phyloP scores from a whole-genome alignment of 2,888 invertebrate genomes.

The Cyrtodaria siliqua region DNA sequence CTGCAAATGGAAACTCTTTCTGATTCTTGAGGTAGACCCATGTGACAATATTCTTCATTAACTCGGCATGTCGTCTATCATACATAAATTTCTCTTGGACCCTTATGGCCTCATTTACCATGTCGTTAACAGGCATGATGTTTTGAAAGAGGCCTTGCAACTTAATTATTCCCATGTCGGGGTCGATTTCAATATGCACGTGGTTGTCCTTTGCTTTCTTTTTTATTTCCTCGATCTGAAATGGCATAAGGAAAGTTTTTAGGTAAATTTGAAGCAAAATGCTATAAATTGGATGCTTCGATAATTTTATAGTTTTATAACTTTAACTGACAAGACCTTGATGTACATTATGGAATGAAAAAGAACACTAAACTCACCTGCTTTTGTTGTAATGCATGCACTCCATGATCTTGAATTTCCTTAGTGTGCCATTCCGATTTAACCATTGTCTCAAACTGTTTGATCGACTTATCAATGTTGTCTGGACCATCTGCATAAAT shows the following conservation, averaged over 20 bases:
- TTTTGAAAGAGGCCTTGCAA: conserved; percentile 22
- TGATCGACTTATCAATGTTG: not conserved
- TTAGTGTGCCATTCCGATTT: not conserved
- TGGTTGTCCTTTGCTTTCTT: conserved; percentile 26
- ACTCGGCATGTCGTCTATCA: conserved; percentile 15
- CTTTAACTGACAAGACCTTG: too few species aligned
- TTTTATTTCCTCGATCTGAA: conserved; percentile 36
- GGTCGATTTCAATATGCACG: conserved; percentile 22
- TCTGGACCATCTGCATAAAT: not conserved
- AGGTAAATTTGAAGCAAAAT: too few species aligned
- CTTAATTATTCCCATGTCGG: conserved; percentile 8
- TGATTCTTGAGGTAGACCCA: conserved; percentile 45
- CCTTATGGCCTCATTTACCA: conserved; percentile 9
- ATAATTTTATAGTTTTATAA: too few species aligned
- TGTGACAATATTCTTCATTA: conserved; percentile 28
- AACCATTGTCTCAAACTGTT: not conserved
- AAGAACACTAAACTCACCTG: too few species aligned
- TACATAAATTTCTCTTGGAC: conserved; percentile 16
- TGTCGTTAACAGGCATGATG: conserved; percentile 16
- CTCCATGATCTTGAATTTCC: not conserved
- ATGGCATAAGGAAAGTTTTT: too few species aligned
- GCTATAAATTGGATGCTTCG: too few species aligned
- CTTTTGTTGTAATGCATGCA: not conserved
- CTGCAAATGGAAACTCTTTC: conserved; percentile 32
- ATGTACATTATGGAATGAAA: too few species aligned